A percentile compares a stretch with the other conserved stretches of the same genome.
Evolutionary conservation across 2,888 invertebrate genomes (phyloP).

Genomic region (Seira musarum): DNA sequence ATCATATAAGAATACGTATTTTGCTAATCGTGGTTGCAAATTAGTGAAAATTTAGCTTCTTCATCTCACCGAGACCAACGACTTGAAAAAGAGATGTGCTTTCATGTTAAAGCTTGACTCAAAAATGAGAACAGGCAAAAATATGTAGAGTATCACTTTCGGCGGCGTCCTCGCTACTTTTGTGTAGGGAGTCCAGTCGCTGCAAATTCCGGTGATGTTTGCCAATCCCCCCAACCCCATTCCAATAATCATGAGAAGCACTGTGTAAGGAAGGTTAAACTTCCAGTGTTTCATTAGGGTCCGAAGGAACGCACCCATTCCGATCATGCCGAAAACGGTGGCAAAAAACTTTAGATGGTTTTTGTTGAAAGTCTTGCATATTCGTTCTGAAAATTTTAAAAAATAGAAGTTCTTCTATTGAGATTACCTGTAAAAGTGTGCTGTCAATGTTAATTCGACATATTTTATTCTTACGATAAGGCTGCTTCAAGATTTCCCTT

Average conservation of each 20-base stretch:
- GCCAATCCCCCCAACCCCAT: conserved; percentile 61
- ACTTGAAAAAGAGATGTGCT: conserved; percentile 61
- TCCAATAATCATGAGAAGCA: conserved; percentile 66
- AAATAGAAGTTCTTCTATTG: not conserved
- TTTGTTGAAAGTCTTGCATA: conserved; percentile 60
- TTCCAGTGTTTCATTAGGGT: conserved; percentile 60
- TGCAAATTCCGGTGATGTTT: conserved; percentile 59
- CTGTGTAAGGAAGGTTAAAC: conserved; percentile 66
- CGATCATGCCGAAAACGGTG: conserved; percentile 64
- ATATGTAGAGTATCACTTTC: conserved; percentile 63
- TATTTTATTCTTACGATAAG: conserved; percentile 38
- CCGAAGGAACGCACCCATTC: conserved; percentile 65
- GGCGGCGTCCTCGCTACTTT: conserved; percentile 62
- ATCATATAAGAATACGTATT: not conserved
- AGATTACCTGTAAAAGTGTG: not conserved
- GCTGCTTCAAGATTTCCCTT: not conserved
- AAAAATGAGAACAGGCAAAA: conserved; percentile 68
- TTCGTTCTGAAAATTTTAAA: conserved; percentile 41
- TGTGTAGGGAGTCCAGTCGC: conserved; percentile 56
- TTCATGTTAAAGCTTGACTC: conserved; percentile 68
- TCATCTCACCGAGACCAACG: conserved; percentile 40
- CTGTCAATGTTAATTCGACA: not conserved
- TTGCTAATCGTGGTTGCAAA: not conserved
- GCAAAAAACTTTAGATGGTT: conserved; percentile 61
- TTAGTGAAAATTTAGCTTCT: not conserved